Evolutionary conservation across 2,113 vertebrate species (phyloP).

Genomic region (Procapra przewalskii): DNA sequence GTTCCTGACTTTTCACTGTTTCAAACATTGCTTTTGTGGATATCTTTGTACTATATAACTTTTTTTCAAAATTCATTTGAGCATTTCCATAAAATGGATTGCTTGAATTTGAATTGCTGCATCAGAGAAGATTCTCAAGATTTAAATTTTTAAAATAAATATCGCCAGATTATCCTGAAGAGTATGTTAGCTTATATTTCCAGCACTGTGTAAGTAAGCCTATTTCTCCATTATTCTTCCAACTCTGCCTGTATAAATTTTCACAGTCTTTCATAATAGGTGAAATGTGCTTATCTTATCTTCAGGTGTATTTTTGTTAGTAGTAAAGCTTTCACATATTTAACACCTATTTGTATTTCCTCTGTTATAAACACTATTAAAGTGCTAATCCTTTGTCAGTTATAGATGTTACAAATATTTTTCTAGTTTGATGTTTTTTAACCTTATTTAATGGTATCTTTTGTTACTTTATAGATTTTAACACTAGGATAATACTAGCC

Average conservation of each 20-base stretch:
- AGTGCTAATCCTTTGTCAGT: background rate
- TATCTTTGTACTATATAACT: background rate
- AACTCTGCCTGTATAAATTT: background rate
- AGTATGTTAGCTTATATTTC: background rate
- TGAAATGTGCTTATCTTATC: background rate
- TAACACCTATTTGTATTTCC: conserved; percentile 22
- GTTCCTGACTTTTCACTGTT: background rate
- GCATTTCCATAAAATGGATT: background rate
- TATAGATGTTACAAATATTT: background rate
- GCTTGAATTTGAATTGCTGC: background rate
- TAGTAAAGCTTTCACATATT: conserved; percentile 4
- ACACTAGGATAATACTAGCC: background rate
- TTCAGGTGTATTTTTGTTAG: background rate
- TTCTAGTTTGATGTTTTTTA: background rate
- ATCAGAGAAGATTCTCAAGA: background rate
- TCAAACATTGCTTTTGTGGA: background rate
- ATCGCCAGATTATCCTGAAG: background rate
- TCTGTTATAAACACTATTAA: background rate
- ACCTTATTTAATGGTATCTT: background rate
- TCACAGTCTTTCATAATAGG: background rate
- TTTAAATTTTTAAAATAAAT: background rate
- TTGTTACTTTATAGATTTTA: conserved; percentile 13
- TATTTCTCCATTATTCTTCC: background rate
- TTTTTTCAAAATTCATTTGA: background rate
- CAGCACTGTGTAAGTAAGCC: background rate